Conservation (phyloP, 2,888 invertebrate species). For the Machimus rusticus region DNA sequence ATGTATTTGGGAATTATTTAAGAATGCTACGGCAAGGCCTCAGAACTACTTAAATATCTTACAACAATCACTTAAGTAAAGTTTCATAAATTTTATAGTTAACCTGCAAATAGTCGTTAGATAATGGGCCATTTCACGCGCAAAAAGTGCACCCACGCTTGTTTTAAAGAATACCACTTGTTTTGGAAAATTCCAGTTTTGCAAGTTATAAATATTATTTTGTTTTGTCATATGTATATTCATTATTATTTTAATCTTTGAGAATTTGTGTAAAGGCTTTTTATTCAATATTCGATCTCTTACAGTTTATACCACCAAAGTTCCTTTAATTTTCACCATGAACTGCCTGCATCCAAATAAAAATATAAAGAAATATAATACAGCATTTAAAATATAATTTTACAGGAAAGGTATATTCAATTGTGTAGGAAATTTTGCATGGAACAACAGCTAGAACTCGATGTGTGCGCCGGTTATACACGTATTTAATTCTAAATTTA, state of each 20-base stretch:
- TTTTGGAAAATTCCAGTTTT: not conserved
- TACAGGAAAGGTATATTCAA: not conserved
- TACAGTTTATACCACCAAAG: not conserved
- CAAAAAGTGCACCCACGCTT: not conserved
- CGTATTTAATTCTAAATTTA: not conserved
- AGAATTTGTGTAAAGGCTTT: not conserved
- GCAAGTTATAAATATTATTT: not conserved
- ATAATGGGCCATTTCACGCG: not conserved
- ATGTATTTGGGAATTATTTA: not conserved
- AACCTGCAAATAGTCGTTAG: not conserved
- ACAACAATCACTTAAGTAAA: not conserved
- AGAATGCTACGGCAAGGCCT: not conserved
- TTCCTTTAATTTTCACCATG: not conserved
- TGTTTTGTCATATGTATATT: not conserved
- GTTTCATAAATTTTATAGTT: not conserved
- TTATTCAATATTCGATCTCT: not conserved
- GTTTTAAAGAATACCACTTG: not conserved
- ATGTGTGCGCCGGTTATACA: conserved; percentile 32
- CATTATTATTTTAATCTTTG: not conserved
- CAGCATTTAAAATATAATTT: not conserved
- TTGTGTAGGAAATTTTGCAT: not conserved
- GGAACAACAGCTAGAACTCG: conserved; percentile 31
- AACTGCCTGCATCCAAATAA: not conserved
- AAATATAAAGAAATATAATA: not conserved
- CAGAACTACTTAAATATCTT: not conserved